Base-by-base conservation (phyloP, 2,113 vertebrate genomes). In the Polypterus senegalus region DNA sequence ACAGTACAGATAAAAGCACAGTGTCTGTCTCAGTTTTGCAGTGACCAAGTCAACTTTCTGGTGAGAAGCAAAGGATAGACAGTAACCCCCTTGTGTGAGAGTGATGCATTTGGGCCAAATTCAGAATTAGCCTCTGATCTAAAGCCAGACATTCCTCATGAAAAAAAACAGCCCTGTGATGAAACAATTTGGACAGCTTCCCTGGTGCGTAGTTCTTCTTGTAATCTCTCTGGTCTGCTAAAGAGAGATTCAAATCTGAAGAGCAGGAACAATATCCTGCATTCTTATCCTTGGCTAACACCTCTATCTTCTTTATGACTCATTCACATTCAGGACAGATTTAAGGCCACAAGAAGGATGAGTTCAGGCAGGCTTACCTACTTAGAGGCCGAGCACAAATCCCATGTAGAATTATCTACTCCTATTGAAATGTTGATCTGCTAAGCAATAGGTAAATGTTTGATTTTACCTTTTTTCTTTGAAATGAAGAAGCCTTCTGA, bases 401-500 rank as follows among this genome's bases (percentile, higher is more conserved):
- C 58, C 47, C 27, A 58, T 53, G 63, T 6, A 58, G 45, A 57
- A 11, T 46, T 54, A 46, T 65, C 60, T 60, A 57, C 59, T 52
- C 64, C 58, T 7, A 61, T 51, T 60, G 52, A n/a, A 4, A n/a
- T 69, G 62, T 67, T 68, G 61, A 75, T 69, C 62, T 47, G 65
- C 62, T 7, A 44, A n/a, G 47, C 48, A 63, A 56, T 63, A 66
- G 55, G 46, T 60, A 57, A 9, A 47, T 27, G 27, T 27, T 27
- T 27, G 27, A 27, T 27, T 27, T 27, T 27, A 27, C 27, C 27
- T 27, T 27, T 27, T 27, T 27, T 27, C 27, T 27, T 27, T 27
- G 27, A 27, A 27, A 27, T 27, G 27, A 27, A 27, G 27, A 27
- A 27, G 27, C 27, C 27, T 27, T 27, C 27, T 27, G 27, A 27